phyloP scores from a whole-genome alignment of 2,113 vertebrate genomes.

The Illadopsis cleaveri region DNA sequence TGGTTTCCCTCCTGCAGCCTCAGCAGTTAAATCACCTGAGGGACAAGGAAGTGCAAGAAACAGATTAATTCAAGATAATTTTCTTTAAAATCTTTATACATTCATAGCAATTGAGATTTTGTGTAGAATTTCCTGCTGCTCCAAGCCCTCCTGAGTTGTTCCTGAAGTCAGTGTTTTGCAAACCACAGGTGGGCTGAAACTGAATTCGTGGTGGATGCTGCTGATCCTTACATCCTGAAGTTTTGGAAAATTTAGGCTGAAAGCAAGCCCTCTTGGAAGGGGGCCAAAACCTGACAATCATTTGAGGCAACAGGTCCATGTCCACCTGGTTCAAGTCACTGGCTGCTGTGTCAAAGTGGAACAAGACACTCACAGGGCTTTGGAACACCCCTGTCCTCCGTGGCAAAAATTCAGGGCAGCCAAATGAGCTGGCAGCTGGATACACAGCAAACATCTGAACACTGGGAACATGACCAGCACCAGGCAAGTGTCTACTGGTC shows the following conservation, averaged over 20 bases:
- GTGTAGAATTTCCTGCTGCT: background rate
- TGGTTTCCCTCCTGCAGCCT: constrained; percentile 76
- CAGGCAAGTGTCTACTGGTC: background rate
- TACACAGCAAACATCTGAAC: background rate
- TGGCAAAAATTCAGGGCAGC: background rate
- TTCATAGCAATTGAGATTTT: background rate
- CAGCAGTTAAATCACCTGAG: constrained; percentile 84
- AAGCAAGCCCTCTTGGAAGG: background rate
- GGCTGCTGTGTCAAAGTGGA: background rate
- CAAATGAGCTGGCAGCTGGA: background rate
- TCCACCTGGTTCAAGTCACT: background rate
- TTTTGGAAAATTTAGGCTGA: background rate
- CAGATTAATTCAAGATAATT: background rate
- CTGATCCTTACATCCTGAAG: background rate
- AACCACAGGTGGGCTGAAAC: background rate
- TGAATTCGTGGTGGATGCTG: background rate
- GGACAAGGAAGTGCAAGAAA: background rate
- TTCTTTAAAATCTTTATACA: background rate
- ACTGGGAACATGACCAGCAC: background rate
- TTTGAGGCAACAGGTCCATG: background rate
- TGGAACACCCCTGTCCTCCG: background rate
- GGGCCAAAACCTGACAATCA: background rate
- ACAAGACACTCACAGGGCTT: rapidly evolving
- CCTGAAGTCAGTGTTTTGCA: background rate
- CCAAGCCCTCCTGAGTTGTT: background rate